Evolutionary conservation across 2,888 invertebrate species (phyloP).

Genomic region (Thelaira solivaga): DNA sequence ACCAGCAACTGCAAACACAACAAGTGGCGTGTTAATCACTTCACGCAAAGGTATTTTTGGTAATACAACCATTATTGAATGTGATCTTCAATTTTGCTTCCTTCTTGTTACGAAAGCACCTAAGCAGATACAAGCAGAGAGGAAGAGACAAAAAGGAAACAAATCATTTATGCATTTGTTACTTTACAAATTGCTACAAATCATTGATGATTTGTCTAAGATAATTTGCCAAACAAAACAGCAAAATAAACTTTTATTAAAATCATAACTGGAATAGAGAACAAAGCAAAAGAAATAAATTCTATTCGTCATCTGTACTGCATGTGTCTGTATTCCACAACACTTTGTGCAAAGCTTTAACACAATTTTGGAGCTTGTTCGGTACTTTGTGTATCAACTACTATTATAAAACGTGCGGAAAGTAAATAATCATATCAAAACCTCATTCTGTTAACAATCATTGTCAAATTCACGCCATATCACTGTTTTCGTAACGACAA

Average conservation of each 20-base stretch:
- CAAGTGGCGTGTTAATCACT: slow-evolving; percentile 66
- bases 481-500: too few relatives aligned
- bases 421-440: too few relatives aligned
- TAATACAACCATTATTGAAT: slow-evolving; percentile 38
- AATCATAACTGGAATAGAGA: slow-evolving; percentile 43
- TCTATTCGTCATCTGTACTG: neutral
- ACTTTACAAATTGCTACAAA: slow-evolving; percentile 63
- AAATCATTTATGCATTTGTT: slow-evolving; percentile 58
- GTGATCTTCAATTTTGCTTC: slow-evolving; percentile 14
- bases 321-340: too few relatives aligned
- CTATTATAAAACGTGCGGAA: too few relatives aligned
- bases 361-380: too few relatives aligned
- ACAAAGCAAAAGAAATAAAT: neutral
- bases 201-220: slow-evolving; percentile 63
- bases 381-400: too few relatives aligned
- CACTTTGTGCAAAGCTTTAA: too few relatives aligned
- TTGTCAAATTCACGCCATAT: too few relatives aligned
- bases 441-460: too few relatives aligned
- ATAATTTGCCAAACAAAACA: slow-evolving; percentile 46
- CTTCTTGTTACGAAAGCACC: slow-evolving; percentile 2
- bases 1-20: slow-evolving; percentile 38
- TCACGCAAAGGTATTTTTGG: slow-evolving; percentile 49
- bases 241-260: slow-evolving; percentile 49
- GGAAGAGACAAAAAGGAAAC: slow-evolving; percentile 14
- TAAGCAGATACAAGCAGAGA: neutral